These are phyloP conservation scores for Patella vulgata DNA, from an alignment of 1,140 invertebrate genomes.

Conservation along the genomic window DNA sequence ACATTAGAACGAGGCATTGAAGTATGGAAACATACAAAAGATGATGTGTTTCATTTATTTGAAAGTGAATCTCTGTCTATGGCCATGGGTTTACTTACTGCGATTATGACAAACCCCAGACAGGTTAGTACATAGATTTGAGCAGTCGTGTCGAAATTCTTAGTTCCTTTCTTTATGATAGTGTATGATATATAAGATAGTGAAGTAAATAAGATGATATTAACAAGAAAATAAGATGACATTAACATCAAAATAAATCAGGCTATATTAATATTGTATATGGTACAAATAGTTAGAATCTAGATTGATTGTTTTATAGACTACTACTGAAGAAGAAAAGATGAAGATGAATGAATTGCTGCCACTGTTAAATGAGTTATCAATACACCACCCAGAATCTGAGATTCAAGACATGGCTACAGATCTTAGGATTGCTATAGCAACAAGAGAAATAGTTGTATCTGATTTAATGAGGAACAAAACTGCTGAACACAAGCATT, in stretches of 20 bases:
- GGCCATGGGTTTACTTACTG: constrained; percentile 61
- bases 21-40: constrained; percentile 42
- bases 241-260: no score
- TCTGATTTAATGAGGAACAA: constrained; percentile 39
- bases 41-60: constrained; percentile 47
- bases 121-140: constrained; percentile 32
- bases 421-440: constrained; percentile 67
- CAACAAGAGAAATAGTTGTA: constrained; percentile 65
- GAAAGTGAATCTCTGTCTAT: constrained; percentile 62
- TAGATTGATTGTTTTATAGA: no score
- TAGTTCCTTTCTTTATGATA: no score
- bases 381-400: constrained; percentile 57
- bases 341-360: constrained; percentile 67
- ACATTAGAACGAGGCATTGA: constrained; percentile 56
- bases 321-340: constrained; percentile 60
- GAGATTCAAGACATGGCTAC: constrained; percentile 60
- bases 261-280: no score
- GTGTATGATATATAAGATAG: no score
- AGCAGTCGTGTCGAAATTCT: no score
- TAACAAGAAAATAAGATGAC: no score
- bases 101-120: constrained; percentile 47
- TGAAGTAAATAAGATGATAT: no score
- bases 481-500: neutral
- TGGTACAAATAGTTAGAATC: no score
- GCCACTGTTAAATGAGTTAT: constrained; percentile 64